Percentiles rank a stretch among this genome's conserved stretches.
These are phyloP conservation scores for Tokudaia tokunoshimensis DNA, from an alignment of 2,797 vertebrate species.

Conservation along the genomic window DNA sequence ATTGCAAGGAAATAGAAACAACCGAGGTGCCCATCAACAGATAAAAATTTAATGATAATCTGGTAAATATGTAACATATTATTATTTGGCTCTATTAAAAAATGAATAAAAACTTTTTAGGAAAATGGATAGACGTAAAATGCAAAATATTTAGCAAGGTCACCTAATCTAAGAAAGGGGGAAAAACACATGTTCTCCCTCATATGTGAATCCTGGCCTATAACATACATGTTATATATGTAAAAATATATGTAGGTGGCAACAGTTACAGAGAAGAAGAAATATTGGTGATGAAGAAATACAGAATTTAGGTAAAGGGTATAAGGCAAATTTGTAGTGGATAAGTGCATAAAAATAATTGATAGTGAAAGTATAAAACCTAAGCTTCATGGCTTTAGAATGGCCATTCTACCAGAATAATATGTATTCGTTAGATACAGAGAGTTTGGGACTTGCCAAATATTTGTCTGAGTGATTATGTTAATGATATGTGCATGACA, in stretches of 20 bases:
- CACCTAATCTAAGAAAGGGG: neutral
- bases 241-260: neutral
- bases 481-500: neutral
- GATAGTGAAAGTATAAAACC: neutral
- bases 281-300: neutral
- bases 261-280: neutral
- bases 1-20: neutral
- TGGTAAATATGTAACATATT: neutral
- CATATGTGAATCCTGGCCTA: neutral
- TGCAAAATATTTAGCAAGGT: neutral
- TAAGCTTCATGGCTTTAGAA: neutral
- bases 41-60: neutral
- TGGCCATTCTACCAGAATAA: neutral
- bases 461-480: neutral
- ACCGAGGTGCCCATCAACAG: neutral
- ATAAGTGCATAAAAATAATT: neutral
- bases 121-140: neutral
- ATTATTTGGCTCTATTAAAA: neutral
- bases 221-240: neutral
- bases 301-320: neutral
- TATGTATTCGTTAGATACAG: neutral
- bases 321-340: neutral
- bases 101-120: neutral
- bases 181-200: neutral
- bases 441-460: neutral